These are phyloP conservation scores for Chionodraco myersi DNA, from an alignment of 2,113 vertebrate species.

Conservation along the genomic window DNA sequence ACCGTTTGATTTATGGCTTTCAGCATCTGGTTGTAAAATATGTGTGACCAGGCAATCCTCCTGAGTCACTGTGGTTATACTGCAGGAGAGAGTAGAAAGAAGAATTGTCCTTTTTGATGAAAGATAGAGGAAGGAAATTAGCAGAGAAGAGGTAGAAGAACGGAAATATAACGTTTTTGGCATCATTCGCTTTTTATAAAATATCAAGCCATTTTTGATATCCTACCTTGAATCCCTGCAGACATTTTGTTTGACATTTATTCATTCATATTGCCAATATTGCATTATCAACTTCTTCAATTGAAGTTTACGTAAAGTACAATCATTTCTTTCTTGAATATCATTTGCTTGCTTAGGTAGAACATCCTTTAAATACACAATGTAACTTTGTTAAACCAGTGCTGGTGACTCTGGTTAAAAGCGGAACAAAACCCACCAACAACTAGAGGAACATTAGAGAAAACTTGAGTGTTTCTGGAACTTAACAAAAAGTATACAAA, in stretches of 20 bases:
- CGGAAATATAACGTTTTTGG: not conserved
- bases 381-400: not conserved
- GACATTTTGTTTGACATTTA: not conserved
- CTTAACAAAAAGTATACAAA: not conserved
- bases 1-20: slow-evolving; percentile 70
- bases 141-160: not conserved
- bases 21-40: slow-evolving; percentile 77
- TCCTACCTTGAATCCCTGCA: not conserved
- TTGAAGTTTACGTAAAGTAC: too few relatives aligned
- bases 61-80: slow-evolving; percentile 52
- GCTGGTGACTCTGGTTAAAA: not conserved
- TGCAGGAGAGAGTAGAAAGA: not conserved
- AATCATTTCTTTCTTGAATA: not conserved
- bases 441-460: not conserved
- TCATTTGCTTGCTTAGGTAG: not conserved
- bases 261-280: not conserved
- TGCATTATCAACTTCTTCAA: too few relatives aligned
- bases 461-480: not conserved
- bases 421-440: too few relatives aligned
- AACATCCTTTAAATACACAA: too few relatives aligned
- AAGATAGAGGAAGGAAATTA: not conserved
- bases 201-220: not conserved
- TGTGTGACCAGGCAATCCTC: slow-evolving; percentile 65
- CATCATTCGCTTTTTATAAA: not conserved
- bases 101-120: slow-evolving; percentile 16